Percentiles rank a stretch among this genome's conserved stretches.
These are phyloP conservation scores for Amphibalanus amphitrite DNA, from an alignment of 1,140 invertebrate genomes.

Conservation along the genomic window DNA sequence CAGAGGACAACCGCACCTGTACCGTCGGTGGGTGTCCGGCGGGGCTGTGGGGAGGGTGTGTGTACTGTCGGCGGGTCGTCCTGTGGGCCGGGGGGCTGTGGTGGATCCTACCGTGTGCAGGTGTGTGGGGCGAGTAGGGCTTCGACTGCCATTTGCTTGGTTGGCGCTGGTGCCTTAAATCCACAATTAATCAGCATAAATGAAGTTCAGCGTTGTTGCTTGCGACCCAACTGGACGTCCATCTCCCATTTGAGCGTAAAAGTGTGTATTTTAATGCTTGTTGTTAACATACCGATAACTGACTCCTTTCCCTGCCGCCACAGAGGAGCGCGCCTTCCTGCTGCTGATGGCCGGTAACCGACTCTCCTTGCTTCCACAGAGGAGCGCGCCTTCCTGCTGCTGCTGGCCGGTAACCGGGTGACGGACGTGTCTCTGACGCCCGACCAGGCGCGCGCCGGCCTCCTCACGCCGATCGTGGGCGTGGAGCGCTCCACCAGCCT, in stretches of 20 bases:
- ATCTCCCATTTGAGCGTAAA: background rate
- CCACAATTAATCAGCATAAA: too few relatives aligned
- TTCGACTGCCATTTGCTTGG: too few relatives aligned
- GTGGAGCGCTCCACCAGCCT: constrained; percentile 72
- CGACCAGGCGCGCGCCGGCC: constrained; percentile 46
- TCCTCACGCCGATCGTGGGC: constrained; percentile 73
- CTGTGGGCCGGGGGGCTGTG: too few relatives aligned
- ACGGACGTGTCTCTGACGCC: constrained; percentile 61
- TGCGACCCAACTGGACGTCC: too few relatives aligned
- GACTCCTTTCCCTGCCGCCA: too few relatives aligned
- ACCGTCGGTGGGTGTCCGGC: background rate
- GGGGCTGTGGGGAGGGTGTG: background rate
- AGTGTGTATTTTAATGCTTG: background rate
- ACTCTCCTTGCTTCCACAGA: constrained; percentile 31
- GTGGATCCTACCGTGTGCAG: too few relatives aligned
- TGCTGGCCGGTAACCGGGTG: constrained; percentile 75
- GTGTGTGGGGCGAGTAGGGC: too few relatives aligned
- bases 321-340: constrained; percentile 68
- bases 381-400: constrained; percentile 72
- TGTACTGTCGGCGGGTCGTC: background rate
- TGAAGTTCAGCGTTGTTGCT: background rate
- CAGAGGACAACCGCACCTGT: constrained; percentile 37
- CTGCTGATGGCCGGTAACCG: constrained; percentile 33
- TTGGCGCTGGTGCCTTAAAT: too few relatives aligned
- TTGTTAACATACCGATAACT: too few relatives aligned